Base-by-base conservation (phyloP, 1,140 invertebrate species). In the Trachelipus rathkii region DNA sequence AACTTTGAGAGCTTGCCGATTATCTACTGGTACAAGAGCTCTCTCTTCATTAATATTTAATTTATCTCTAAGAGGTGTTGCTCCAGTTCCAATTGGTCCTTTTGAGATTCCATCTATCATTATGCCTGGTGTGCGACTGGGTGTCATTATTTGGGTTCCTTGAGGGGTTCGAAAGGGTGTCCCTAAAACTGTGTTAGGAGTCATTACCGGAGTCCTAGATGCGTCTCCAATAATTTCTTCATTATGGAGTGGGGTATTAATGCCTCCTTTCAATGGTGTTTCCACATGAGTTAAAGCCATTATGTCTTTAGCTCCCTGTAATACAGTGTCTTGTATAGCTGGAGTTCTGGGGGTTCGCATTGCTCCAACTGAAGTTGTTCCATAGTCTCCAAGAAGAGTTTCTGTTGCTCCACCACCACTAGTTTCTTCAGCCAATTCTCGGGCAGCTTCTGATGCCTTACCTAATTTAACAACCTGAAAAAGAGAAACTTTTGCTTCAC, bases 211-310 rank as follows among this genome's bases (percentile, higher is more conserved):
- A 70, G 91, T 90, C 21, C 88, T 85, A 80, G 90, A 89, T 3
- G 96, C 95, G 70, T 93, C 88, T 0, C 93, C 90, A 73, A 88
- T 90, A 84, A 97, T 97, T 84, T 98, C 95, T 0, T 91, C 89
- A 82, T 97, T 91, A 77, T 93, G 90, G 0, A 99, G 84, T 0
- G 95, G 93, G 0, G 96, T 98, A 84, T 99, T 99, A 5, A 95
- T 82, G 0, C 97, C 97, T 67, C 97, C 87, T 85, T 98, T 98
- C 0, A 99, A 85, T 11, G 97, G 97, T 0, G 97, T 99, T 82
- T 99, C 97, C 0, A 97, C 95, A 84, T 99, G 95, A 0, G 94
- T 95, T 8, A 99, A 85, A 6, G 97, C 97, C 93, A 99, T 97
- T 75, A 99, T 93, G 85, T 99, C 98, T 85, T 99, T 96, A 0